Percentiles rank a stretch among this genome's conserved stretches.
These are phyloP conservation scores for Heteropelma amictum DNA, from an alignment of 2,888 invertebrate genomes.

Conservation along the genomic window DNA sequence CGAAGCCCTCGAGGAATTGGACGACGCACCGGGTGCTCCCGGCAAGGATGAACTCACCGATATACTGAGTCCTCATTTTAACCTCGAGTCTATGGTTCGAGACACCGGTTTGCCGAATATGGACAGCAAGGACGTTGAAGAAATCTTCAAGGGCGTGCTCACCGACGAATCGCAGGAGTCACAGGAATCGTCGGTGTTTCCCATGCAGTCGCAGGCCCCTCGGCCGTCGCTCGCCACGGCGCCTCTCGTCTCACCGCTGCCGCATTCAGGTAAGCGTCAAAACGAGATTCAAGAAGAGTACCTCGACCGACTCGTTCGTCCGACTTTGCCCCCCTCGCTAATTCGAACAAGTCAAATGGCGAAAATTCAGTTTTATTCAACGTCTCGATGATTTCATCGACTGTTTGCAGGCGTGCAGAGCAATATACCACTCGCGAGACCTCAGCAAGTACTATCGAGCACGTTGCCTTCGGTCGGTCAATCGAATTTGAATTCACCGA, in stretches of 20 bases:
- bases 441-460: conserved; percentile 78
- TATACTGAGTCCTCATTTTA: conserved; percentile 85
- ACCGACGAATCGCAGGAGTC: conserved; percentile 91
- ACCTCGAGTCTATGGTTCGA: conserved; percentile 86
- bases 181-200: conserved; percentile 84
- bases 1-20: conserved; percentile 79
- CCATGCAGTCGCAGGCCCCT: conserved; percentile 71
- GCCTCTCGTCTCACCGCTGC: conserved; percentile 76
- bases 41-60: conserved; percentile 86
- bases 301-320: background rate
- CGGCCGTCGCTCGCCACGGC: conserved; percentile 71
- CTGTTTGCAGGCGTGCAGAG: conserved; percentile 57
- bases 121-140: conserved; percentile 94
- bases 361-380: conserved; percentile 14
- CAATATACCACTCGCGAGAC: conserved; percentile 68
- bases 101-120: conserved; percentile 87
- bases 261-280: conserved; percentile 74
- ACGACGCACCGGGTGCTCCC: conserved; percentile 79
- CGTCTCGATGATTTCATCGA: conserved; percentile 37
- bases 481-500: conserved; percentile 82
- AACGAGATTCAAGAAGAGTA: too few species aligned
- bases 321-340: too few species aligned
- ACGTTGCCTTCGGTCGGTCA: conserved; percentile 79
- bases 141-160: conserved; percentile 93
- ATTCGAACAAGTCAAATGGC: background rate